phyloP scores from a whole-genome alignment of 2,113 vertebrate species.

The Neotoma lepida region DNA sequence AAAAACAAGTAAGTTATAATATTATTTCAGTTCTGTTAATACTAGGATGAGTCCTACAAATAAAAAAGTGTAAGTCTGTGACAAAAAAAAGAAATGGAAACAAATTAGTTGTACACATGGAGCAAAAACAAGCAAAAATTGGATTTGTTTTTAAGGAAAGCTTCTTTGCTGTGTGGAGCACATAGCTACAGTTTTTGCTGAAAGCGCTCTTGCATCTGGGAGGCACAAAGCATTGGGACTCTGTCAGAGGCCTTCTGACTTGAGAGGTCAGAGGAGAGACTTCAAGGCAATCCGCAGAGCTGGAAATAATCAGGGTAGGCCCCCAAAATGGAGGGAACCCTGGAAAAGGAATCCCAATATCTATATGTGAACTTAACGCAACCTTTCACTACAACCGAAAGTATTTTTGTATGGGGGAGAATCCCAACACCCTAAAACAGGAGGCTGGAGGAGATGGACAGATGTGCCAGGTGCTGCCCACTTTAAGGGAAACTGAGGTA shows the following conservation, averaged over 20 bases:
- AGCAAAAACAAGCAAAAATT: background rate
- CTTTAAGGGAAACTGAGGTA: background rate
- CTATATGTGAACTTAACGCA: background rate
- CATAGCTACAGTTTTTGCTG: background rate
- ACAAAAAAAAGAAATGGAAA: background rate
- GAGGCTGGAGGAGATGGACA: background rate
- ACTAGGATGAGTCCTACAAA: background rate
- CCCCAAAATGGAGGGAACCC: background rate
- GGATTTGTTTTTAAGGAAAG: background rate
- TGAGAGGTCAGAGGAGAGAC: background rate
- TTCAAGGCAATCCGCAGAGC: background rate
- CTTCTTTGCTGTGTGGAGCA: background rate
- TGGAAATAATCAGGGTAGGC: background rate
- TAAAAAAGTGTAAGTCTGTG: constrained; percentile 15
- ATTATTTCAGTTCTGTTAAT: background rate
- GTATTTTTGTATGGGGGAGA: background rate
- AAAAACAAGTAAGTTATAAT: constrained; percentile 19
- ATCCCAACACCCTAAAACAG: background rate
- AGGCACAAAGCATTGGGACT: background rate
- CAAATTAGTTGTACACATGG: constrained; percentile 13
- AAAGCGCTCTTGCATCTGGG: background rate
- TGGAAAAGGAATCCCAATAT: background rate
- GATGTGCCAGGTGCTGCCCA: background rate
- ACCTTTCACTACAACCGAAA: background rate
- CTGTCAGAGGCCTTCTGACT: background rate